phyloP scores from a whole-genome alignment of 2,113 vertebrate genomes.

The Pluvianellus socialis region DNA sequence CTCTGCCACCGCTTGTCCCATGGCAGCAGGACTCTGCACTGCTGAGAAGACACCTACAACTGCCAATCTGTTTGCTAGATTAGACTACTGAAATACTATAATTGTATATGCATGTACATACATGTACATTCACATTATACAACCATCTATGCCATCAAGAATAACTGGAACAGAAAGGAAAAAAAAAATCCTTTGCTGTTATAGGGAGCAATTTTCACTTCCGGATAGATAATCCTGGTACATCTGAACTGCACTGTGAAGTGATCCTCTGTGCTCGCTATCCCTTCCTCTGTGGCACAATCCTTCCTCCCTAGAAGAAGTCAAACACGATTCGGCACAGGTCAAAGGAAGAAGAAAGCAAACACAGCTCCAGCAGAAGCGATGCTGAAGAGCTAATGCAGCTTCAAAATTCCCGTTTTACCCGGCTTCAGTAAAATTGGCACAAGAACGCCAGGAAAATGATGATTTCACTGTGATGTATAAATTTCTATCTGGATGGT shows the following conservation, averaged over 20 bases:
- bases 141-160: neutral
- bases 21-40: neutral
- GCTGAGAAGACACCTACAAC: neutral
- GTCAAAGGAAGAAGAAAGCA: neutral
- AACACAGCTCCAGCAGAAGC: neutral
- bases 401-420: neutral
- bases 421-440: fast-evolving
- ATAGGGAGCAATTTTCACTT: neutral
- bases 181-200: neutral
- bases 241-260: neutral
- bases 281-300: neutral
- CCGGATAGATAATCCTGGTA: neutral
- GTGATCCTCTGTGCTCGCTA: neutral
- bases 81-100: neutral
- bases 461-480: neutral
- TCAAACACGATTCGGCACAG: neutral
- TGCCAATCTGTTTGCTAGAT: neutral
- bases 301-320: neutral
- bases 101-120: neutral
- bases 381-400: neutral
- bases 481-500: neutral
- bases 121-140: neutral
- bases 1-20: neutral
- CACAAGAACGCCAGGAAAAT: neutral
- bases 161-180: neutral